Evolutionary conservation across 1,140 invertebrate genomes (phyloP).

Genomic region (Aethina tumida): DNA sequence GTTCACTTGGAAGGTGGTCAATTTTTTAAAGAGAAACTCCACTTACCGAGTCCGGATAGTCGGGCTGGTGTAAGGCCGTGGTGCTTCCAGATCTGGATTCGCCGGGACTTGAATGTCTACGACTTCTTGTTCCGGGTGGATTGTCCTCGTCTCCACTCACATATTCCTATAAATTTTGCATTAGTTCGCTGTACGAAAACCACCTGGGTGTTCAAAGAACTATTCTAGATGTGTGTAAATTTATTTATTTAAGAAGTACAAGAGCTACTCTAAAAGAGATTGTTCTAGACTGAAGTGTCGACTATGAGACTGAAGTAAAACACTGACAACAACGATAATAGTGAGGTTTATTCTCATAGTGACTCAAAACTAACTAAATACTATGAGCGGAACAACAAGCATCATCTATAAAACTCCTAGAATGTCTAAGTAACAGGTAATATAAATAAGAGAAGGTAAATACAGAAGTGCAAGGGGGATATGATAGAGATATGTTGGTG

Average conservation of each 20-base stretch:
- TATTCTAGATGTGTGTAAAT: no score
- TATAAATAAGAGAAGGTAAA: slow-evolving; percentile 12
- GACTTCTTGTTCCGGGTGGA: slow-evolving; percentile 48
- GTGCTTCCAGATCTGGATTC: slow-evolving; percentile 48
- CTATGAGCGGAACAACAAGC: slow-evolving; percentile 6
- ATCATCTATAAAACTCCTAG: background rate
- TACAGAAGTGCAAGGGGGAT: slow-evolving; percentile 27
- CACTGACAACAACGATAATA: no score
- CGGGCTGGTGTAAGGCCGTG: slow-evolving; percentile 45
- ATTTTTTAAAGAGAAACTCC: slow-evolving; percentile 2
- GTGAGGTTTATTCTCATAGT: no score
- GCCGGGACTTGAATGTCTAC: slow-evolving; percentile 53
- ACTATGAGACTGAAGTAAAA: no score
- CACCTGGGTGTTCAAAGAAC: no score
- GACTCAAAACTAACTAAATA: no score
- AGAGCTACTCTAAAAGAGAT: no score
- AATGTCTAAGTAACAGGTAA: slow-evolving; percentile 3
- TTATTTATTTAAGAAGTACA: no score
- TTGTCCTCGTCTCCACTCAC: slow-evolving; percentile 45
- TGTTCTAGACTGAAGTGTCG: no score
- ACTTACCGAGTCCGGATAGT: slow-evolving; percentile 56
- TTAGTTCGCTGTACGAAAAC: no score
- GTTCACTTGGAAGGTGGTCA: background rate
- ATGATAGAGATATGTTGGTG: slow-evolving; percentile 36
- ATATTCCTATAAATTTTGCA: no score